Conservation (phyloP, 2,888 invertebrate genomes). For the Drosophila sordidula region DNA sequence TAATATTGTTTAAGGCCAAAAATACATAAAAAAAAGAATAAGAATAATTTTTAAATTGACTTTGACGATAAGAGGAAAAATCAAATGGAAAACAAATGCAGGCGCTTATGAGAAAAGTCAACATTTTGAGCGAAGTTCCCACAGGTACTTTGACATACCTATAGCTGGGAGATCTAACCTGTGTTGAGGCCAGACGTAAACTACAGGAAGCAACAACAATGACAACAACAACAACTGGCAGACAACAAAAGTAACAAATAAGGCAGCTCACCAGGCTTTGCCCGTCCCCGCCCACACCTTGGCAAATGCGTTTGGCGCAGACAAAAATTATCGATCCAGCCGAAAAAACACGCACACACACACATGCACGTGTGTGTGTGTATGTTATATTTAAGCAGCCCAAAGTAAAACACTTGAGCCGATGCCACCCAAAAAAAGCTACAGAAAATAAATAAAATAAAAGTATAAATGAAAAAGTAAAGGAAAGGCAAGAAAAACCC, state of each 20-base stretch:
- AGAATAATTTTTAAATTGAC: too few relatives aligned
- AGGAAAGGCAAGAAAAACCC: slow-evolving; percentile 27
- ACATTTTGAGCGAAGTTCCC: slow-evolving; percentile 26
- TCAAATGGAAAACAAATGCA: too few relatives aligned
- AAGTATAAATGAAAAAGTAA: slow-evolving; percentile 17
- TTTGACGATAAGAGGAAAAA: too few relatives aligned
- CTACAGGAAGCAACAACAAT: slow-evolving; percentile 34
- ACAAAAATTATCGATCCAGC: slow-evolving; percentile 78
- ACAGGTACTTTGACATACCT: slow-evolving; percentile 42
- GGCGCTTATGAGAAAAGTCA: slow-evolving; percentile 9
- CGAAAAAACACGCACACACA: slow-evolving; percentile 50
- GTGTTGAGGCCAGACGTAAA: slow-evolving; percentile 25
- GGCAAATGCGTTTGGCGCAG: slow-evolving; percentile 71
- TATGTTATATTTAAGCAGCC: slow-evolving; percentile 62
- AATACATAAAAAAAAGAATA: too few relatives aligned
- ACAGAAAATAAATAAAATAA: slow-evolving; percentile 10
- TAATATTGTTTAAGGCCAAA: too few relatives aligned
- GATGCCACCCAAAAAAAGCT: slow-evolving; percentile 39
- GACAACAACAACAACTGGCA: slow-evolving; percentile 18
- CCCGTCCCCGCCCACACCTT: neutral
- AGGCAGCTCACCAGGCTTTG: slow-evolving; percentile 14
- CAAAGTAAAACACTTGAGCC: slow-evolving; percentile 73
- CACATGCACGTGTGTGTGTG: slow-evolving; percentile 16
- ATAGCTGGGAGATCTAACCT: slow-evolving; percentile 24
- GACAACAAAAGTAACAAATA: slow-evolving; percentile 48